Percentiles rank a stretch among this genome's conserved stretches.
These are phyloP conservation scores for Heliornis fulica DNA, from an alignment of 2,113 vertebrate genomes.

Conservation along the genomic window DNA sequence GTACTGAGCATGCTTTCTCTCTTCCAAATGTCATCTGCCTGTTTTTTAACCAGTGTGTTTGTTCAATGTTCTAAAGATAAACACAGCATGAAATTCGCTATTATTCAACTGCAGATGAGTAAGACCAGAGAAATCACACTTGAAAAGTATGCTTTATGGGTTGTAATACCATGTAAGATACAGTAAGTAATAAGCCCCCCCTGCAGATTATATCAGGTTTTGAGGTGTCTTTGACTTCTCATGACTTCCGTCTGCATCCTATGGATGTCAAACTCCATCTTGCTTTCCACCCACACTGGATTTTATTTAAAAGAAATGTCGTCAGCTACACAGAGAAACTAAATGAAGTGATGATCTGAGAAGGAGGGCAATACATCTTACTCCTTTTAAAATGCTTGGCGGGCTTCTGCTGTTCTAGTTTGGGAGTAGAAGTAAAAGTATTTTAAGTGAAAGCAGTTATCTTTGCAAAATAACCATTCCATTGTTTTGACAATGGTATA, in stretches of 20 bases:
- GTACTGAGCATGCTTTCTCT: background rate
- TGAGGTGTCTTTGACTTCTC: slow-evolving; percentile 6
- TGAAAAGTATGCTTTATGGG: background rate
- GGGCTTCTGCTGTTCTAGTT: background rate
- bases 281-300: background rate
- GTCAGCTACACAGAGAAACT: background rate
- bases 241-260: background rate
- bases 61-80: background rate
- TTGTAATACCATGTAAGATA: background rate
- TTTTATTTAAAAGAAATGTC: background rate
- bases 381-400: background rate
- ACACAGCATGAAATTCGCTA: background rate
- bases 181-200: background rate
- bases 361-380: background rate
- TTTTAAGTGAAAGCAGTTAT: background rate
- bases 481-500: background rate
- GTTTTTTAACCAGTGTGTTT: background rate
- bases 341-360: background rate
- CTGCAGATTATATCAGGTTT: background rate
- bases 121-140: background rate
- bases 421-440: background rate
- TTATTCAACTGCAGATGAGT: background rate
- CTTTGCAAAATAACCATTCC: background rate
- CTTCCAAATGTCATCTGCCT: background rate
- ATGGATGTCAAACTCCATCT: background rate